A percentile compares a stretch with the other conserved stretches of the same genome.
These are phyloP conservation scores for Gobio occitaniae DNA, from an alignment of 2,797 vertebrate genomes.

Conservation along the genomic window DNA sequence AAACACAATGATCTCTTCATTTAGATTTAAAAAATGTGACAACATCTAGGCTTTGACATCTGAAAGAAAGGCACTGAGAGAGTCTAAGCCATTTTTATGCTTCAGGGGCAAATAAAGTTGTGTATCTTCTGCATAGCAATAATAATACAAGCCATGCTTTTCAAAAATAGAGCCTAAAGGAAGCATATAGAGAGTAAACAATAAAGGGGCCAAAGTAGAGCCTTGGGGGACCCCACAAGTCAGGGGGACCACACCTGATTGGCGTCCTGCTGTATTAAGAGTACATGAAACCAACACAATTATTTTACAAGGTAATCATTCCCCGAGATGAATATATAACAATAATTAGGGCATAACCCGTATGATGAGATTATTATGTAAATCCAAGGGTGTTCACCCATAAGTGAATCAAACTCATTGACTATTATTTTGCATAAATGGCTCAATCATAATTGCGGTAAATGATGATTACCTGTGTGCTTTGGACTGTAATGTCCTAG, in stretches of 20 bases:
- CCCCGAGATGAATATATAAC: not conserved
- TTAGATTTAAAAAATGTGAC: not conserved
- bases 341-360: not conserved
- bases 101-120: not conserved
- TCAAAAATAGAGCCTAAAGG: not conserved
- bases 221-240: not conserved
- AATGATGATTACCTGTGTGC: slow-evolving; percentile 50
- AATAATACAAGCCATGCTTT: not conserved
- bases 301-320: not conserved
- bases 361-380: slow-evolving; percentile 9
- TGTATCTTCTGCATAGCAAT: not conserved
- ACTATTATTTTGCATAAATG: slow-evolving; percentile 36
- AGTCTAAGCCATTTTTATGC: not conserved
- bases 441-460: slow-evolving; percentile 36
- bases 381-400: slow-evolving; percentile 18
- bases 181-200: not conserved
- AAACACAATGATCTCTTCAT: too few species aligned
- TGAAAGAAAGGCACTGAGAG: not conserved
- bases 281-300: not conserved
- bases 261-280: too few species aligned
- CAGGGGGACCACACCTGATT: too few species aligned
- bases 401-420: slow-evolving; percentile 33
- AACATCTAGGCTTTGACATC: not conserved
- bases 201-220: not conserved
- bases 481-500: slow-evolving; percentile 31